Evolutionary conservation across 2,797 vertebrate genomes (phyloP).

Genomic region (Coccyzus lansbergi): DNA sequence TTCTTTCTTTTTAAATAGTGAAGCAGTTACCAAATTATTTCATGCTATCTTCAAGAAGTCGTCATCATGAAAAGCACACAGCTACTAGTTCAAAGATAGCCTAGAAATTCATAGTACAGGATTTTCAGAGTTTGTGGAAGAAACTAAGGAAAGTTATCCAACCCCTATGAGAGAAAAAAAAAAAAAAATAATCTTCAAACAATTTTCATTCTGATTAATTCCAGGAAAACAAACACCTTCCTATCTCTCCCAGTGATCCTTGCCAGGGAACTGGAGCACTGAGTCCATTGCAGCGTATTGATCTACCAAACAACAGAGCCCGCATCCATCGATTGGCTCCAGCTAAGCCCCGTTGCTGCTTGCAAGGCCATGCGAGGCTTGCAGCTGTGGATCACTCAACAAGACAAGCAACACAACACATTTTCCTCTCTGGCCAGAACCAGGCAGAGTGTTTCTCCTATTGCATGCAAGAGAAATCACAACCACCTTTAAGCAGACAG

Average conservation of each 20-base stretch:
- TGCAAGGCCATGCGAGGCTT: conserved; percentile 7
- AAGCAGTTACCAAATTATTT: not conserved
- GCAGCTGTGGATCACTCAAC: conserved; percentile 40
- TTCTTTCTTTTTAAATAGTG: not conserved
- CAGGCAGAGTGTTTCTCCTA: not conserved
- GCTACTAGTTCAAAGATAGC: not conserved
- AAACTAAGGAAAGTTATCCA: not conserved
- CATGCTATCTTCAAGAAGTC: not conserved
- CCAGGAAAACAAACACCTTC: conserved; percentile 76
- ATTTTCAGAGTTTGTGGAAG: not conserved
- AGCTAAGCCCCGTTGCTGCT: conserved; percentile 50
- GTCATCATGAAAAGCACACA: not conserved
- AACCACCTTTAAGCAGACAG: not conserved
- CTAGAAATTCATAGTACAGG: not conserved
- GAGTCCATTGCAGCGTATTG: conserved; percentile 88
- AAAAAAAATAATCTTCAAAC: not conserved
- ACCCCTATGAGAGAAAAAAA: not conserved
- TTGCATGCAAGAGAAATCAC: not conserved
- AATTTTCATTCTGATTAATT: conserved; percentile 69
- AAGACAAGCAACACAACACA: conserved; percentile 8
- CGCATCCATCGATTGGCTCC: conserved; percentile 81
- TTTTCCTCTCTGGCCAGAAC: not conserved
- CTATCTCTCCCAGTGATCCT: conserved; percentile 64
- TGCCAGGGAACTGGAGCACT: conserved; percentile 78
- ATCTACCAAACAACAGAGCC: conserved; percentile 86